Percentiles rank a stretch among this genome's conserved stretches.
Conservation (phyloP, 2,797 vertebrate species). For the Channa striata region DNA sequence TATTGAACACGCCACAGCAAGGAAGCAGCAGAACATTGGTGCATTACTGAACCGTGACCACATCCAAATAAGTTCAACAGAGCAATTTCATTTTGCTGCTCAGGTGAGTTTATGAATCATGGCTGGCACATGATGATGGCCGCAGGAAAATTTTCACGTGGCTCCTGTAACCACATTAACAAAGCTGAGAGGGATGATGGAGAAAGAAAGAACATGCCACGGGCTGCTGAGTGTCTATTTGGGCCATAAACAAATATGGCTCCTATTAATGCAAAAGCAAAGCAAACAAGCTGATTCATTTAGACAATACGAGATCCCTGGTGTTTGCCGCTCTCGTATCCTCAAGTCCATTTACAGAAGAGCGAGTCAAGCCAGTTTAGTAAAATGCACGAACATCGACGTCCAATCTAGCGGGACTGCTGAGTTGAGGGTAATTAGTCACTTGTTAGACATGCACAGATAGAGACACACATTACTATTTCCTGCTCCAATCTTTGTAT, state of each 20-base stretch:
- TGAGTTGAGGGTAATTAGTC: slow-evolving; percentile 42
- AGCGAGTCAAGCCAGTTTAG: slow-evolving; percentile 27
- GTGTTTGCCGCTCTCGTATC: not conserved
- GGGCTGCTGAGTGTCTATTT: slow-evolving; percentile 42
- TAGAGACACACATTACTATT: no score
- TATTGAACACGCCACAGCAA: not conserved
- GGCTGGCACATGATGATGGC: slow-evolving; percentile 15
- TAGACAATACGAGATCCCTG: slow-evolving; percentile 10
- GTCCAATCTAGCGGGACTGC: slow-evolving; percentile 27
- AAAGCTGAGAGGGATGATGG: slow-evolving; percentile 4
- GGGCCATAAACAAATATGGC: slow-evolving; percentile 50
- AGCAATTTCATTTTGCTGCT: slow-evolving; percentile 34
- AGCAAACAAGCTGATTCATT: slow-evolving; percentile 17
- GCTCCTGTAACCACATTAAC: slow-evolving; percentile 12
- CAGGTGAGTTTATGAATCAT: slow-evolving; percentile 45
- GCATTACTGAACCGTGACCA: slow-evolving; percentile 47
- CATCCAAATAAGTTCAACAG: slow-evolving; percentile 64
- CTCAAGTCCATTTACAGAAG: slow-evolving; percentile 37
- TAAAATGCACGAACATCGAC: slow-evolving; percentile 50
- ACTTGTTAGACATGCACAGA: slow-evolving; percentile 16
- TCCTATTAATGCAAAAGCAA: slow-evolving; percentile 33
- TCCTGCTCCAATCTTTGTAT: no score
- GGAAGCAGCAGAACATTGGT: slow-evolving; percentile 31
- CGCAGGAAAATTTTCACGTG: slow-evolving; percentile 29
- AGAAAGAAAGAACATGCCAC: slow-evolving; percentile 4